Percentiles rank a stretch among this genome's conserved stretches.
These are phyloP conservation scores for Dorcus parallelipipedus DNA, from an alignment of 2,888 invertebrate species.

Conservation along the genomic window DNA sequence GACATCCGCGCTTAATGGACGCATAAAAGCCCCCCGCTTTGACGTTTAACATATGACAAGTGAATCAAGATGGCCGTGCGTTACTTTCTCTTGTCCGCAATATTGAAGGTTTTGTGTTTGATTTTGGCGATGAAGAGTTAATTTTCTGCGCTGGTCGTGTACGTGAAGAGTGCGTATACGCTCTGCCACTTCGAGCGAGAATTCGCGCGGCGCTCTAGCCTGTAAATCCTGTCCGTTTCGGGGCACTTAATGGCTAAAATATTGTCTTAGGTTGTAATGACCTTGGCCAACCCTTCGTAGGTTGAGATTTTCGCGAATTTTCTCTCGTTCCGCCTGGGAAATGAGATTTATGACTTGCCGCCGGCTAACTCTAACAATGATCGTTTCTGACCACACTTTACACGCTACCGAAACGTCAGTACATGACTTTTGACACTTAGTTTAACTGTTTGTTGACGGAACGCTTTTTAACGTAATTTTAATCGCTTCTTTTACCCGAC, in stretches of 20 bases:
- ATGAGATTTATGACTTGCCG: constrained; percentile 1
- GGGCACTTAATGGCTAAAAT: constrained; percentile 23
- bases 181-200: neutral
- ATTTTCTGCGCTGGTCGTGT: neutral
- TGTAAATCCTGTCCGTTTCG: constrained; percentile 4
- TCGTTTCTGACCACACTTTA: neutral
- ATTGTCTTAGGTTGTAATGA: constrained; percentile 46
- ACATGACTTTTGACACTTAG: too few species aligned
- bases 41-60: constrained; percentile 27
- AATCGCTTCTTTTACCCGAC: constrained; percentile 5
- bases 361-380: constrained; percentile 2
- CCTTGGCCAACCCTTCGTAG: constrained; percentile 49
- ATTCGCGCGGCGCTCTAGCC: constrained; percentile 7
- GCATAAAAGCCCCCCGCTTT: constrained; percentile 9
- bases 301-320: constrained; percentile 30
- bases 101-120: constrained; percentile 9
- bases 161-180: constrained; percentile 5
- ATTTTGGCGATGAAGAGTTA: constrained; percentile 2
- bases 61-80: constrained; percentile 26
- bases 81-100: constrained; percentile 20
- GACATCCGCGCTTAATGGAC: constrained; percentile 12
- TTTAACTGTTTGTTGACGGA: constrained; percentile 4
- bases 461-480: neutral
- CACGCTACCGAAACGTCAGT: too few species aligned
- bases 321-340: constrained; percentile 3